phyloP scores from a whole-genome alignment of 2,888 invertebrate genomes.

The Anagyrus pseudococci region DNA sequence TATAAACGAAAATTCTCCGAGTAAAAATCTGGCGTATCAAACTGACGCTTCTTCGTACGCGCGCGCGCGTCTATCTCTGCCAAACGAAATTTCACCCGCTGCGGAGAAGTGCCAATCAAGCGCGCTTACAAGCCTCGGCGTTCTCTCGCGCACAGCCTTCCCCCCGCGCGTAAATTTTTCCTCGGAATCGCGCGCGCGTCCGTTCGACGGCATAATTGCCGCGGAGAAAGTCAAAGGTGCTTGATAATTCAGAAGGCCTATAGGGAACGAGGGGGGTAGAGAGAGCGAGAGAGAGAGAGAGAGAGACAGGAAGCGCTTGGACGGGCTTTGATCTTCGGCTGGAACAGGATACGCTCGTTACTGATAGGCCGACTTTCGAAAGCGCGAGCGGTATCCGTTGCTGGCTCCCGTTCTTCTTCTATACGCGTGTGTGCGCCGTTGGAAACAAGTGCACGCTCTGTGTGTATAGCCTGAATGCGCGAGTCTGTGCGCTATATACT shows the following conservation, averaged over 20 bases:
- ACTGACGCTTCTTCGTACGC: too few species aligned
- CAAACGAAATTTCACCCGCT: too few species aligned
- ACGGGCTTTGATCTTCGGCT: conserved; percentile 45
- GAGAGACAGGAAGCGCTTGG: conserved; percentile 23
- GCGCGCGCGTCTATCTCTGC: too few species aligned
- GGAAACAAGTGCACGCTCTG: conserved; percentile 23
- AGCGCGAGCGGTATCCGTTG: conserved; percentile 1
- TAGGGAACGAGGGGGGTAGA: neutral
- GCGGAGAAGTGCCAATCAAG: too few species aligned
- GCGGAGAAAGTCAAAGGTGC: neutral
- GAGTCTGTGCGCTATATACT: neutral
- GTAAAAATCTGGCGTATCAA: too few species aligned
- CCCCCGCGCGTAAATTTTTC: too few species aligned
- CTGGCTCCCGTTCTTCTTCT: neutral
- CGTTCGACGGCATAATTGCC: too few species aligned
- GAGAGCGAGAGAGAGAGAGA: neutral
- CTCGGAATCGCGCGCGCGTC: too few species aligned
- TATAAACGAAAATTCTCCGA: too few species aligned
- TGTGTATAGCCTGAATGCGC: conserved; percentile 2
- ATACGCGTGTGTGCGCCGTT: neutral
- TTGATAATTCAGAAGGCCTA: neutral
- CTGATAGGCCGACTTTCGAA: conserved; percentile 36
- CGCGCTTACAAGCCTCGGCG: too few species aligned
- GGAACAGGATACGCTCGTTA: conserved; percentile 51
- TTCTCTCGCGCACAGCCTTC: too few species aligned